phyloP scores from a whole-genome alignment of 2,113 vertebrate species.

The Pelecanus crispus region DNA sequence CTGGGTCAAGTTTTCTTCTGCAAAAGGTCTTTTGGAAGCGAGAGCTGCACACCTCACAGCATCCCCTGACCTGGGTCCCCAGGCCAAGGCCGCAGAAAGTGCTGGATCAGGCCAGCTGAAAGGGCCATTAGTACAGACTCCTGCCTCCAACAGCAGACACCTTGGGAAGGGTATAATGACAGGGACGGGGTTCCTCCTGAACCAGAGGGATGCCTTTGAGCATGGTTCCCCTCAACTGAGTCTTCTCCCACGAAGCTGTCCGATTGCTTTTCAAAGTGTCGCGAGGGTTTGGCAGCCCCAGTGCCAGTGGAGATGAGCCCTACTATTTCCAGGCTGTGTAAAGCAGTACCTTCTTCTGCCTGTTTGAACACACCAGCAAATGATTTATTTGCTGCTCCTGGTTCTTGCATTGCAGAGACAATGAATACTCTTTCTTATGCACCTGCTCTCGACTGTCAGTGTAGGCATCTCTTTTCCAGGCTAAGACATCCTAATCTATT shows the following conservation, averaged over 20 bases:
- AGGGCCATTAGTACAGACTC: neutral
- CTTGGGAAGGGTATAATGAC: neutral
- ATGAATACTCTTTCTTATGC: neutral
- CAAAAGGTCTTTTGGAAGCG: neutral
- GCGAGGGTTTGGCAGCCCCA: neutral
- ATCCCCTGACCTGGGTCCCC: neutral
- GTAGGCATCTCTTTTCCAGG: neutral
- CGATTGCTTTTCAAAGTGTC: neutral
- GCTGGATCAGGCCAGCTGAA: neutral
- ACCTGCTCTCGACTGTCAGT: neutral
- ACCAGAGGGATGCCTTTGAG: neutral
- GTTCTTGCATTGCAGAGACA: neutral
- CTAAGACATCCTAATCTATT: neutral
- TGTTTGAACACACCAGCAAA: neutral
- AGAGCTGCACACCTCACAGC: neutral
- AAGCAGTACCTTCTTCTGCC: neutral
- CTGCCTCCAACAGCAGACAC: neutral
- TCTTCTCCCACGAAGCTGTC: neutral
- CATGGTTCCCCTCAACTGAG: fast-evolving
- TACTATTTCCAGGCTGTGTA: neutral
- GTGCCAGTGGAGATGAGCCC: neutral
- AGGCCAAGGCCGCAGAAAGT: neutral
- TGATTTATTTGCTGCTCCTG: neutral
- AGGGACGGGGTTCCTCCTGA: neutral
- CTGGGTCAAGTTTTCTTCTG: neutral